phyloP scores from a whole-genome alignment of 2,797 vertebrate species.

The Antennarius maculatus region DNA sequence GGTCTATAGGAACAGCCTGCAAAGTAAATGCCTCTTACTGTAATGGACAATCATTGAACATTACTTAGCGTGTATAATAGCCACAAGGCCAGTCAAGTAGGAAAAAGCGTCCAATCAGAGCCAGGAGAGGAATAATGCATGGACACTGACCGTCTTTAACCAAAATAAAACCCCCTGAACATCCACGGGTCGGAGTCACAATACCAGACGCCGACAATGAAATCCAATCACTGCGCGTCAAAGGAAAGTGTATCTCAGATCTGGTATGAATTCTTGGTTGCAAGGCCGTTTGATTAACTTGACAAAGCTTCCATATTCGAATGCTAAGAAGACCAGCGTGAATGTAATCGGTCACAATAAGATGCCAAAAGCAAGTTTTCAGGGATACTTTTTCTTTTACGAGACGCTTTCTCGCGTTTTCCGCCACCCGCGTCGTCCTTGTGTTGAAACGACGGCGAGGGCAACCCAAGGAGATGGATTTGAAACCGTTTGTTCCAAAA shows the following conservation, averaged over 20 bases:
- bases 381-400: background rate
- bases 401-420: background rate
- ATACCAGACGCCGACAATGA: conserved; percentile 15
- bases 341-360: background rate
- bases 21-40: conserved; percentile 66
- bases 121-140: conserved; percentile 49
- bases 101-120: conserved; percentile 37
- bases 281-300: conserved; percentile 10
- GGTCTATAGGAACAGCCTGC: conserved; percentile 54
- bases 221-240: conserved; percentile 1
- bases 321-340: background rate
- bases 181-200: conserved; percentile 23
- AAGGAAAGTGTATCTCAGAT: conserved; percentile 16
- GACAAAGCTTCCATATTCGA: background rate
- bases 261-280: conserved; percentile 1
- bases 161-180: conserved; percentile 35
- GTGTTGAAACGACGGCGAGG: background rate
- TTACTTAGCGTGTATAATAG: conserved; percentile 57
- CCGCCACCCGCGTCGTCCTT: background rate
- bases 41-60: conserved; percentile 59
- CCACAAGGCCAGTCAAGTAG: conserved; percentile 54
- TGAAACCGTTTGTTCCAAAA: background rate
- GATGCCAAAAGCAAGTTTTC: background rate
- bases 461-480: background rate
- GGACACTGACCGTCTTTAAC: conserved; percentile 42